Conservation (phyloP, 2,797 vertebrate species). For the Antennarius maculatus region DNA sequence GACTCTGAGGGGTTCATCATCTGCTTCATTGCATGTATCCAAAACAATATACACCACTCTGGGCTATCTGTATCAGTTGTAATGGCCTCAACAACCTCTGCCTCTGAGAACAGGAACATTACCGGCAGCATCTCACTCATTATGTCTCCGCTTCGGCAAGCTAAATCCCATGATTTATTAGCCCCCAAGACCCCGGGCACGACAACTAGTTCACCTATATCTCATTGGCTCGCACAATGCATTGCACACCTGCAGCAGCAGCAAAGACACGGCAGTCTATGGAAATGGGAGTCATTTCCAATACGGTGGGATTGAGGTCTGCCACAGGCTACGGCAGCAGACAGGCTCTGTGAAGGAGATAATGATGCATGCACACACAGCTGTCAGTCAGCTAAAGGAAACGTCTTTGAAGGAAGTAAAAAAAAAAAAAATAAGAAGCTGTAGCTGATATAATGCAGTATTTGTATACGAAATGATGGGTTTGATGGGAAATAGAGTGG, state of each 20-base stretch:
- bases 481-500: slow-evolving; percentile 59
- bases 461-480: slow-evolving; percentile 73
- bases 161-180: slow-evolving; percentile 41
- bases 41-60: no score
- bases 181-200: slow-evolving; percentile 10
- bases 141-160: slow-evolving; percentile 21
- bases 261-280: slow-evolving; percentile 27
- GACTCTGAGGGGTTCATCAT: no score
- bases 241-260: slow-evolving; percentile 55
- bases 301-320: slow-evolving; percentile 71
- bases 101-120: slow-evolving; percentile 37
- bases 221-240: slow-evolving; percentile 31
- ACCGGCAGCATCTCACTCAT: slow-evolving; percentile 40
- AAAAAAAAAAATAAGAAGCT: slow-evolving; percentile 47
- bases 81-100: slow-evolving; percentile 27
- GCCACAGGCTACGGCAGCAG: slow-evolving; percentile 71
- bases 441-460: slow-evolving; percentile 60
- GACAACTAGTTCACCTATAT: slow-evolving; percentile 31
- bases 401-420: slow-evolving; percentile 70
- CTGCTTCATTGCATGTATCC: no score
- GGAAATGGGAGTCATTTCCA: slow-evolving; percentile 62
- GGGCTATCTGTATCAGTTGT: not conserved
- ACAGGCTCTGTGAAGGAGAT: slow-evolving; percentile 72
- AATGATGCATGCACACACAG: slow-evolving; percentile 74
- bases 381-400: slow-evolving; percentile 72